Conservation (phyloP, 2,888 invertebrate species). For the Tinea semifulvella region DNA sequence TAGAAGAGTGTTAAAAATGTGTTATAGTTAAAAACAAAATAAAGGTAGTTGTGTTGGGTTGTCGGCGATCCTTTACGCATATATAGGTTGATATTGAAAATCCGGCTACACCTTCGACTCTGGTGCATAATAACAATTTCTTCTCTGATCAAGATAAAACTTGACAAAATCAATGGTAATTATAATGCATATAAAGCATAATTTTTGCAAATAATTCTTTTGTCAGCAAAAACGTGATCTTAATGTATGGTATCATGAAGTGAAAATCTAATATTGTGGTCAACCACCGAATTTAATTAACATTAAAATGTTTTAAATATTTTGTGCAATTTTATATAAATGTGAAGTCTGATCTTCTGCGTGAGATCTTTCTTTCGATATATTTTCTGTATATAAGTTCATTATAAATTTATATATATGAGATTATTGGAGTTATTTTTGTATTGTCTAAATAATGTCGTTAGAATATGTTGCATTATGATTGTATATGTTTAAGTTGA, state of each 20-base stretch:
- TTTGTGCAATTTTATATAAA: conserved; percentile 11
- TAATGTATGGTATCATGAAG: not conserved
- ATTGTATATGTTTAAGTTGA: conserved; percentile 17
- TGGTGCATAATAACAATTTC: not conserved
- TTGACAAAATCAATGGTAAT: not conserved
- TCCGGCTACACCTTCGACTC: too few species aligned
- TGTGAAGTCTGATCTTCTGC: not conserved
- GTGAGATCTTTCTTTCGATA: conserved; percentile 14
- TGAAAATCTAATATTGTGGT: conserved; percentile 4
- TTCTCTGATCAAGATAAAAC: not conserved
- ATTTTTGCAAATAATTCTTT: conserved; percentile 7
- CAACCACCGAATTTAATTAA: conserved; percentile 10
- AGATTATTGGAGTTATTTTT: conserved; percentile 60
- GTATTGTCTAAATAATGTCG: conserved; percentile 23
- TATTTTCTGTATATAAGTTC: conserved; percentile 17
- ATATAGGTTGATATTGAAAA: too few species aligned
- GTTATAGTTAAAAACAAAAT: too few species aligned
- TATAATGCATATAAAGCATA: conserved; percentile 7
- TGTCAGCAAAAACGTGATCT: not conserved
- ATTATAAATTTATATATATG: conserved; percentile 28
- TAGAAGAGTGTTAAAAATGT: too few species aligned
- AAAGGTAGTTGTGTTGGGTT: too few species aligned
- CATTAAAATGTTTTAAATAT: conserved; percentile 5
- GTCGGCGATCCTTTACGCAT: too few species aligned
- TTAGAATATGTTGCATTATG: conserved; percentile 5